Evolutionary conservation across 35 echinoderm and acorn worm species (phyloP), one percentile per base, ranked within the genome.

Genomic region (Apostichopus californicus): DNA sequence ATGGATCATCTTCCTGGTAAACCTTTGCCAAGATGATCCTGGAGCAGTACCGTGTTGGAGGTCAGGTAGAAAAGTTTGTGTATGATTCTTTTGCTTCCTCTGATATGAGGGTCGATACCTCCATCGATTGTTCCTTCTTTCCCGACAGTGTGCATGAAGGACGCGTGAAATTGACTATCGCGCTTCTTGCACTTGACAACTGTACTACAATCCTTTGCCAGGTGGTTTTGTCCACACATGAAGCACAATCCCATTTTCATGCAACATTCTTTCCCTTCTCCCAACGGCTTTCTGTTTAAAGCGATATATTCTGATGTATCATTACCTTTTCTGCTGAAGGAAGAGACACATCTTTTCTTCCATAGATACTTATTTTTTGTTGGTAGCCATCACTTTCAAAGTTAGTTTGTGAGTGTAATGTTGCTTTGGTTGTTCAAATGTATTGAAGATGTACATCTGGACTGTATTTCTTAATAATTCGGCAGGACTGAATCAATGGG

Each of bases 211-310:
- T 91, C 73, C 60, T 56, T 5, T 54, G 90, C 90, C 8, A 78
- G 54, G 79, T 92, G 91, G 13, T 83, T 81, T 25, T 54, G 2
- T 34, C 6, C 77, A 65, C 91, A 92, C 26, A 26, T 20, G 21
- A 85, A 92, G 61, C 91, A 92, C 46, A 92, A 60, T 6, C 91
- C 91, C 24, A 63, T 63, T 63, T 85, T 78, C 79, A 10, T 92
- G 65, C 91, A 92, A 54, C 83, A 72, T 34, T 92, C 34, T 22
- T 60, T 85, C 77, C 91, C 86, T 25, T 92, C 79, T 70, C 7
- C 78, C 5, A 92, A 18, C 13, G 91, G 80, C 77, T 85, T 57
- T 21, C 79, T 8, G 12, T 57, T 63, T 25, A 92, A 73, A 18
- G 55, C 66, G 20, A 83, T 25, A 25, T 25, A 25, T 25, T 25